Base-by-base conservation (phyloP, 2,113 vertebrate species). In the Triplophysa rosa region DNA sequence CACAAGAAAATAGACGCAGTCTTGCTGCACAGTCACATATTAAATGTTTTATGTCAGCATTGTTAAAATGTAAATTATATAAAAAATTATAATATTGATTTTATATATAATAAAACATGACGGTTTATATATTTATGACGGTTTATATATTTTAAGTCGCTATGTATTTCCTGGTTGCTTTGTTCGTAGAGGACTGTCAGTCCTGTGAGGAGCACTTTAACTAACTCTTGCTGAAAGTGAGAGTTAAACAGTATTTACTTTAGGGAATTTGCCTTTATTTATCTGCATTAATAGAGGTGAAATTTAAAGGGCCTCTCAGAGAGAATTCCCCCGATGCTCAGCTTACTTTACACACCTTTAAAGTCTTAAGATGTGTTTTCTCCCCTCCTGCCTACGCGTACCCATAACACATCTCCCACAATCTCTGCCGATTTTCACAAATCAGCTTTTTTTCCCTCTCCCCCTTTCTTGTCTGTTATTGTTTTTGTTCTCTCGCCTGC, bases 181-280 rank as follows among this genome's bases (percentile, higher is more conserved):
- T 79, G 85, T 83, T 87, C 77, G 71, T 82, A 79, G 37, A 84
- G 86, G 83, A 81, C 86, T 86, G 89, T 90, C 90, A 90, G 80
- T 89, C 84, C 88, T 90, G 89, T 87, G 87, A 88, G 85, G 87
- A 87, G 83, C 85, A 83, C 89, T 91, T 91, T 87, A 88, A 91
- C 90, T 83, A 89, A 88, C 83, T 87, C 81, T 84, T 88, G 86
- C 89, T 91, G 86, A 91, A 92, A 89, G 91, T 92, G 89, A 89
- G 86, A 89, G 89, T 90, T 91, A 92, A 93, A 90, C 88, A 90
- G 87, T 91, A 88, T 92, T 93, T 92, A 90, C 88, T 87, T 85
- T 83, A 54, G 86, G 88, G 88, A 86, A 87, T 87, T 89, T 79
- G 80, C 90, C 87, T 90, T 90, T 90, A 91, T 92, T 92, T 88